Base-by-base conservation (phyloP, 2,888 invertebrate species). In the Eucera pruinosa region DNA sequence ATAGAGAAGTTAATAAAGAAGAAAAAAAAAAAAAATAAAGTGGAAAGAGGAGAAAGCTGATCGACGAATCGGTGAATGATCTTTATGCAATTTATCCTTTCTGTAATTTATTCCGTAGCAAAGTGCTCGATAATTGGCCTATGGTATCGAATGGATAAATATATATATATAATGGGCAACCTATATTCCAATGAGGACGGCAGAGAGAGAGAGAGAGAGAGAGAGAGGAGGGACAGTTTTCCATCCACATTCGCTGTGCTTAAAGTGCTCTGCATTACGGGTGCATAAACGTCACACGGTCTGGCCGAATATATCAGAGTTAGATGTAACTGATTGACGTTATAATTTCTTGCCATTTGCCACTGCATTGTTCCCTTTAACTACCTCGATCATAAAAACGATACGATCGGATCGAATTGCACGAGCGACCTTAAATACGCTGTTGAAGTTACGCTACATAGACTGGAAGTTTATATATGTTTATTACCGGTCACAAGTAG, bases 91-190 rank as follows among this genome's bases (percentile, higher is more conserved):
- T 74, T 77, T 55, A 74, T 54, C 54, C 39, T 41, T n/a, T 64
- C 47, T 57, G 62, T 68, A 67, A 79, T 77, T 67, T 76, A 76
- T 79, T 77, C 64, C 41, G 6, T 30, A 18, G 77, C 64, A 33
- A 67, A 71, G 77, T 79, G 66, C 52, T 60, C 60, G 55, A 67
- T 79, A 79, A 79, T 79, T 77, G 77, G 60, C 48, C 50, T 36
- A 20, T 11, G 67, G 41, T 55, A 71, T 68, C 60, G 71, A 57
- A 58, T 58, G 67, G 43, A 71, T 76, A 77, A 79, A 79, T 79
- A 79, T 18, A 47, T 78, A 60, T 55, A 76, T 76, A 67, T 60
- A 70, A 79, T 64, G 58, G 60, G 20, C 47, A 47, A 54, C 57
- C 76, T 71, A 71, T 39, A 70, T 70, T 55, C 50, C 13, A 47